A percentile compares a stretch with the other conserved stretches of the same genome.
These are phyloP conservation scores for Peromyscus melanophrys DNA, from an alignment of 2,797 vertebrate genomes.

Conservation along the genomic window DNA sequence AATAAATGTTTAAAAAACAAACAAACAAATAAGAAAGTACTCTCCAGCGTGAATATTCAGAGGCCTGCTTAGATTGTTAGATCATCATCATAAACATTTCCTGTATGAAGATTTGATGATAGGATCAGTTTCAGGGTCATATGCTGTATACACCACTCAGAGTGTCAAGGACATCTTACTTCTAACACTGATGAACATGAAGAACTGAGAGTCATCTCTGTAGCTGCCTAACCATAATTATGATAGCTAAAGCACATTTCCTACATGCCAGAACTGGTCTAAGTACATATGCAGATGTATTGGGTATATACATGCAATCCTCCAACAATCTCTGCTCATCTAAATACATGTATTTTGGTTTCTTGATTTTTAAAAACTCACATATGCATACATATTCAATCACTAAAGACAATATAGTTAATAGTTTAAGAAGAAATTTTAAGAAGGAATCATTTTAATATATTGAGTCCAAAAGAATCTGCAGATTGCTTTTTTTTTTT, in stretches of 20 bases:
- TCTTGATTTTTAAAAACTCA: constrained; percentile 23
- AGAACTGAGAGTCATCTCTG: not conserved
- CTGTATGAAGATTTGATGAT: not conserved
- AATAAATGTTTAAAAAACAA: not conserved
- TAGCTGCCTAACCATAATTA: constrained; percentile 20
- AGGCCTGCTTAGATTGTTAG: constrained; percentile 22
- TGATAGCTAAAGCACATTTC: not conserved
- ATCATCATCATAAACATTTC: constrained; percentile 9
- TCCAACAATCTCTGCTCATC: not conserved
- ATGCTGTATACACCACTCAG: not conserved
- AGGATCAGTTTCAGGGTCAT: constrained; percentile 17
- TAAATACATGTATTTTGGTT: constrained; percentile 38
- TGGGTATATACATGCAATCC: not conserved
- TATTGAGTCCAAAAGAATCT: not conserved
- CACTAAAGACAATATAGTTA: constrained; percentile 35
- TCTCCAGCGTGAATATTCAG: constrained; percentile 13
- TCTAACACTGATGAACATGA: not conserved
- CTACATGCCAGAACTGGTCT: not conserved
- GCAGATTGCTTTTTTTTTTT: not conserved
- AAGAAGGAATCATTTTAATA: constrained; percentile 42
- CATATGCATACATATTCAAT: not conserved
- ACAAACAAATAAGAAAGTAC: not conserved
- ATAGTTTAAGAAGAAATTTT: constrained; percentile 31
- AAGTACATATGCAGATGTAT: constrained; percentile 24
- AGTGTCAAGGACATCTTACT: constrained; percentile 13